Base-by-base conservation (phyloP, 2,888 invertebrate species). In the Oscheius myriophilus region DNA sequence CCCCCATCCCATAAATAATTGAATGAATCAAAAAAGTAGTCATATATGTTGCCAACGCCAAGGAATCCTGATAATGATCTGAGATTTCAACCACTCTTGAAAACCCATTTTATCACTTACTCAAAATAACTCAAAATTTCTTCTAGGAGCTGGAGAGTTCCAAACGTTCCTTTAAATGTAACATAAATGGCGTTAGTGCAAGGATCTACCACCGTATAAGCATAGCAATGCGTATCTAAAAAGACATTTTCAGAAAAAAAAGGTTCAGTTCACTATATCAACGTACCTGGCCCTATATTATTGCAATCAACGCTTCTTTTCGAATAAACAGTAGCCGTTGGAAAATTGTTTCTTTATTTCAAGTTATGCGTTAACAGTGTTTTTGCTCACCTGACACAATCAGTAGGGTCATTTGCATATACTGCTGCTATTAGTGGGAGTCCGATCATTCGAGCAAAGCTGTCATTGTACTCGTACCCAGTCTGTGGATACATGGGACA, bases 1-100 rank as follows among this genome's bases (percentile, higher is more conserved):
- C 75, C 78, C 2, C 65, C 70, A n/a, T 71, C 67, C 76, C 73
- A 72, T 26, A 75, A 59, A 45, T 66, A 66, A 6, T 67, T 26
- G 71, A 72, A 76, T 4, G 76, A 76, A 23, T 72, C 67, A 67
- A 73, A 72, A 63, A 78, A 78, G 71, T 78, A 78, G 52, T 63
- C 62, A 62, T 67, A 70, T 12, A 78, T 73, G 14, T 52, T 63
- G 12, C 78, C 78, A 2, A 66, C 65, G 23, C 67, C 68, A 46
- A 71, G 65, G 62, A 72, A 59, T n/a, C 12, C n/a, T n/a, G n/a
- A n/a, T n/a, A n/a, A n/a, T n/a, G n/a, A n/a, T n/a, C n/a, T n/a
- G n/a, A n/a, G n/a, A n/a, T n/a, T n/a, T n/a, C n/a, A n/a, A n/a
- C n/a, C n/a, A 12, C 42, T 41, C n/a, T 26, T 59, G 33, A 6